Percentiles rank a stretch among this genome's conserved stretches.
Evolutionary conservation across 2,888 invertebrate species (phyloP).

Genomic region (Polyploca ridens): DNA sequence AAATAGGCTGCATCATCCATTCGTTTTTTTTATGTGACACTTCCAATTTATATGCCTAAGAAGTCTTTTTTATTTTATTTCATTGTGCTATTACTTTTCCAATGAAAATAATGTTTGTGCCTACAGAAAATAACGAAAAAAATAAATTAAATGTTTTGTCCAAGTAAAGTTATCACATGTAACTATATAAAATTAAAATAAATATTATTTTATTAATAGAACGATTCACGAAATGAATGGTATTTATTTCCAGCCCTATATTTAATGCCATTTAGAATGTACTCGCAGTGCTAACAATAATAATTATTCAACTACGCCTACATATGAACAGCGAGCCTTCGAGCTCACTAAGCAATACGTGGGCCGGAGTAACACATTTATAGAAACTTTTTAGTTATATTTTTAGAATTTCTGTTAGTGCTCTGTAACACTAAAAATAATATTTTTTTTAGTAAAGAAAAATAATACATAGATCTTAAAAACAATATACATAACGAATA

Average conservation of each 20-base stretch:
- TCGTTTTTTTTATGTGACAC: conserved; percentile 54
- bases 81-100: conserved; percentile 30
- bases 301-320: background rate
- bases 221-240: background rate
- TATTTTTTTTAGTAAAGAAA: no score
- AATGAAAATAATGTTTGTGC: conserved; percentile 32
- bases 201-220: no score
- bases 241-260: background rate
- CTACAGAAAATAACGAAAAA: no score
- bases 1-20: conserved; percentile 56
- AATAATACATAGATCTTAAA: no score
- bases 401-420: no score
- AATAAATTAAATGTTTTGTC: background rate
- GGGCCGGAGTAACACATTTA: no score
- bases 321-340: background rate
- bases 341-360: background rate
- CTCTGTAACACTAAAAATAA: no score
- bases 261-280: background rate
- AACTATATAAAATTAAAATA: no score
- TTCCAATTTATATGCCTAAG: conserved; percentile 60
- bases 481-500: no score
- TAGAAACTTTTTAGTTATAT: no score
- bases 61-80: conserved; percentile 55
- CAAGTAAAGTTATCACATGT: no score
- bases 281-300: background rate